Base-by-base conservation (phyloP, 2,113 vertebrate species). In the Hassar affinis region DNA sequence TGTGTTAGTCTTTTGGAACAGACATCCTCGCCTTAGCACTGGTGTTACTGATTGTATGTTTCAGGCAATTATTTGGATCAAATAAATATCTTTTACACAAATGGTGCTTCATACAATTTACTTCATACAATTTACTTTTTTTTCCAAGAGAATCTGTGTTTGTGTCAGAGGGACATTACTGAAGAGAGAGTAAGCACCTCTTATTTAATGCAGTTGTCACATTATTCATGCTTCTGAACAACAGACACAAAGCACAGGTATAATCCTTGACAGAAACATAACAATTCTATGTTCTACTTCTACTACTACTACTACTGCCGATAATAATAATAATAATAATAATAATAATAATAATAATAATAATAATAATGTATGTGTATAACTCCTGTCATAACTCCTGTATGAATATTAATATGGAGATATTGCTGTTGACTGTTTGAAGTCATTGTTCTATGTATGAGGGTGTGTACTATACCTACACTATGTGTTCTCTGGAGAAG, bases 401-500 rank as follows among this genome's bases (percentile, higher is more conserved):
- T 5, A 51, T 35, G n/a, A 75, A 64, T 76, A 20, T 76, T 83
- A 51, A 77, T 56, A 56, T 59, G 38, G 11, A 30, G 4, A 9
- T 61, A 57, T 71, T 51, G 33, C 56, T 52, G 2, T n/a, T n/a
- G 38, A 84, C 64, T 71, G 62, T 69, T 84, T 45, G 54, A 61
- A 82, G n/a, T 57, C 42, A 56, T 84, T 68, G 82, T 84, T 74
- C 69, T 75, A 45, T 66, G 64, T 82, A 42, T 85, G 79, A 68
- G 66, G 18, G 56, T 61, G 80, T 59, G 66, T 76, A 64, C 20
- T 12, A n/a, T 57, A 79, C 51, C 25, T 69, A 78, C 62, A 69
- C 51, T 71, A 78, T 69, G 51, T 83, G 17, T 77, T 27, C 74
- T 45, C 49, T n/a, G 22, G 18, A 69, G 76, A 66, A 25, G 52